Base-by-base conservation (phyloP, 2,797 vertebrate genomes). In the Gadopsis marmoratus region DNA sequence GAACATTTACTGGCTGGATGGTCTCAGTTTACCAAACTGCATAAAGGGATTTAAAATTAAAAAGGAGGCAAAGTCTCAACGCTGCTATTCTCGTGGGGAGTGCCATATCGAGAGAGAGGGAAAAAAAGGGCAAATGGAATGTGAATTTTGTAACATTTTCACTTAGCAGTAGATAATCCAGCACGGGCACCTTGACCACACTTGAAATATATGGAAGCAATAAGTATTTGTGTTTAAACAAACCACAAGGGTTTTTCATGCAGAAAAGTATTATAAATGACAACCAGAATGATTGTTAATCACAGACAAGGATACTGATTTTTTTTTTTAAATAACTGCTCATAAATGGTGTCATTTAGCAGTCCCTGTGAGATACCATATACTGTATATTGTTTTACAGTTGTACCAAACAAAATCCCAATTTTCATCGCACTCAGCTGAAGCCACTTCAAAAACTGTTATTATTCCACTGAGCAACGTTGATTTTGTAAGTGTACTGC, bases 1-100 rank as follows among this genome's bases (percentile, higher is more conserved):
- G 82, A 91, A 90, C 91, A 93, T 90, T 92, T 90, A 92, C 84
- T 91, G 90, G 88, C 89, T 94, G 89, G 84, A 90, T 92, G 87
- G 84, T 88, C 86, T 88, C 84, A 80, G 87, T 89, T 91, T 90
- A 86, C 82, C 89, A 92, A 88, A 91, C 83, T 89, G 88, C 88
- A 93, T 87, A 87, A 86, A 78, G 83, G 83, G 85, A 88, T 86
- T 91, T 92, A 88, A 89, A 89, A 86, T 94, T 86, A 91, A 89
- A 88, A 79, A 88, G 79, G 79, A 89, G 80, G 75, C 78, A 84
- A 86, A 85, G 67, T 74, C 89, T 85, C 79, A 58, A 23, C 37
- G 39, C 82, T 70, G 77, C 70, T 75, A 64, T 85, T 86, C 85
- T 82, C 78, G 45, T 41, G 55, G 82, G 86, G 85, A 76, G 47